Percentiles rank a stretch among this genome's conserved stretches.
phyloP scores from a whole-genome alignment of 2,888 invertebrate genomes.

The Micoletzkya japonica region DNA sequence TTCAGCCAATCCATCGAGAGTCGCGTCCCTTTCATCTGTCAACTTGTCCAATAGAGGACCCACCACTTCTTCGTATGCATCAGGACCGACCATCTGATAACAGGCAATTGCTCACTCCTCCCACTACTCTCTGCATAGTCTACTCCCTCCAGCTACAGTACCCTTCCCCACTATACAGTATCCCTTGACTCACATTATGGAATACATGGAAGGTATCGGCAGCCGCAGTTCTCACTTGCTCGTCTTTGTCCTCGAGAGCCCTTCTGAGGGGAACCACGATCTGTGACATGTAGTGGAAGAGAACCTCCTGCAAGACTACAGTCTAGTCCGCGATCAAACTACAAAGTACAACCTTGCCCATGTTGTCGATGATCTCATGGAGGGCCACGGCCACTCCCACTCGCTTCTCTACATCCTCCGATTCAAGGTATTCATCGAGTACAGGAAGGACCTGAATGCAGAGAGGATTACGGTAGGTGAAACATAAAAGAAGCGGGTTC shows the following conservation, averaged over 20 bases:
- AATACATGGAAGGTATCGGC: constrained; percentile 95
- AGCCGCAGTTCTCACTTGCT: constrained; percentile 80
- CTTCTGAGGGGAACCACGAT: constrained; percentile 82
- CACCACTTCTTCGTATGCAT: constrained; percentile 91
- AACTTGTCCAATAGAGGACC: constrained; percentile 83
- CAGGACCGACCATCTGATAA: constrained; percentile 77
- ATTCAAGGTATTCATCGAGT: constrained; percentile 86
- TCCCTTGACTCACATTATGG: constrained; percentile 73
- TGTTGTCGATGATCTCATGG: constrained; percentile 95
- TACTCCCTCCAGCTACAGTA: not conserved
- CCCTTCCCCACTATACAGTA: too few species aligned
- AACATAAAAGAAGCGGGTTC: not conserved
- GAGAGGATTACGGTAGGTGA: not conserved
- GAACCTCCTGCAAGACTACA: constrained; percentile 40
- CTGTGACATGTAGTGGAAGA: constrained; percentile 43
- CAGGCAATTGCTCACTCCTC: not conserved
- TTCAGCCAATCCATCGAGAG: constrained; percentile 91
- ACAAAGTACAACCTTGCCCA: constrained; percentile 76
- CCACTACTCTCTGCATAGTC: not conserved
- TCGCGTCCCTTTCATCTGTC: constrained; percentile 80
- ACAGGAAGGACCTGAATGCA: constrained; percentile 80
- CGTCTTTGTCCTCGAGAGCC: constrained; percentile 79
- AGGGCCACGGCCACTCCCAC: constrained; percentile 96
- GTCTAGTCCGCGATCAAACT: not conserved
- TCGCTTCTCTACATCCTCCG: constrained; percentile 87